Conservation (phyloP, 2,797 vertebrate genomes). For the Pogonophryne albipinna region DNA sequence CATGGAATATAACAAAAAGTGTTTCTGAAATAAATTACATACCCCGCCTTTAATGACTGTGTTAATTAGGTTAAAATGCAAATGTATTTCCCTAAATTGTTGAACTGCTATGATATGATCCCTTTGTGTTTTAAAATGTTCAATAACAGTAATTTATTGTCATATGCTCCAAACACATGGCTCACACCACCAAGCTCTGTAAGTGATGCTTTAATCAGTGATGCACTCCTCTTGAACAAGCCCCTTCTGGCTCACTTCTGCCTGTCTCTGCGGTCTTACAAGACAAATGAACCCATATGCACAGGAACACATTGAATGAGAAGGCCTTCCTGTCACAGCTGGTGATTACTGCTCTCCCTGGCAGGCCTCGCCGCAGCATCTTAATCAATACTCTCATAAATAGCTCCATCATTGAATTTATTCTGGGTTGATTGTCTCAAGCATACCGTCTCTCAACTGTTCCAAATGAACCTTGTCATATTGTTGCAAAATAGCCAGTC, state of each 20-base stretch:
- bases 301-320: slow-evolving; percentile 5
- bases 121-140: background rate
- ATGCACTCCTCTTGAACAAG: slow-evolving; percentile 16
- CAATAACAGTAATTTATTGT: background rate
- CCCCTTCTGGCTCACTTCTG: slow-evolving; percentile 18
- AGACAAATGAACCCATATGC: slow-evolving; percentile 5
- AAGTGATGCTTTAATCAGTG: background rate
- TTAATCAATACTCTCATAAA: slow-evolving; percentile 72
- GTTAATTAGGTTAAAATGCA: too few relatives aligned
- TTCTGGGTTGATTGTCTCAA: slow-evolving; percentile 53
- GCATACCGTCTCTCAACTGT: slow-evolving; percentile 63
- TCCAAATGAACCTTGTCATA: slow-evolving; percentile 51
- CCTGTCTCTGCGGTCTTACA: background rate
- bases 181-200: background rate
- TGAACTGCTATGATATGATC: background rate
- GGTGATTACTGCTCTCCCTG: slow-evolving; percentile 46
- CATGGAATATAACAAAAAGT: too few relatives aligned
- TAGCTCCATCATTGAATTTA: slow-evolving; percentile 58
- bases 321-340: slow-evolving; percentile 31
- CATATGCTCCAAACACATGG: background rate
- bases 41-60: too few relatives aligned
- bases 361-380: slow-evolving; percentile 43
- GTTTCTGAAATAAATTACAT: too few relatives aligned
- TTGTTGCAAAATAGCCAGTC: slow-evolving; percentile 15
- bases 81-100: background rate